Conservation (phyloP, 2,113 vertebrate genomes). For the Brevimyrus niger region DNA sequence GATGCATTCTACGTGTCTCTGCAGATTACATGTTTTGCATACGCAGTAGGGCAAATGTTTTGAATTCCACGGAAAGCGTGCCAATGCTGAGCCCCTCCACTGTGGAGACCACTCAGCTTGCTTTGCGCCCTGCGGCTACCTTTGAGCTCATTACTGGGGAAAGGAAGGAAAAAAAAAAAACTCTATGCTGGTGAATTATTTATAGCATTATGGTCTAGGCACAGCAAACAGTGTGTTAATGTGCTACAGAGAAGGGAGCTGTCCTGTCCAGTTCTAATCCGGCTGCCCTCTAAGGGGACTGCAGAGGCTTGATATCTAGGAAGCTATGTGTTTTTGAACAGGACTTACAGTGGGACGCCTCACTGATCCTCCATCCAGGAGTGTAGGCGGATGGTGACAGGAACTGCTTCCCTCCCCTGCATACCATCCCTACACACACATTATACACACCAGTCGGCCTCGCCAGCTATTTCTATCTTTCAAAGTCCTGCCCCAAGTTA, state of each 20-base stretch:
- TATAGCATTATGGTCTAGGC: constrained; percentile 40
- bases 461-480: neutral
- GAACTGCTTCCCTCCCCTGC: neutral
- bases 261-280: neutral
- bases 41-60: neutral
- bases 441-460: neutral
- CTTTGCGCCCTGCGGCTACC: neutral
- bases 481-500: neutral
- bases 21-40: neutral
- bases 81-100: neutral
- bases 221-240: neutral
- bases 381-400: neutral
- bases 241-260: neutral
- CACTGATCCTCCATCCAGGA: neutral
- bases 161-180: constrained; percentile 39
- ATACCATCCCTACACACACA: neutral
- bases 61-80: neutral
- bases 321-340: neutral
- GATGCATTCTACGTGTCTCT: neutral
- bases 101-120: neutral
- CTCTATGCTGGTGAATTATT: constrained; percentile 55
- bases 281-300: neutral
- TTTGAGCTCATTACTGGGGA: constrained; percentile 20
- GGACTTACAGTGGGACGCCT: neutral
- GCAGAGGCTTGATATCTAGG: neutral